These are phyloP conservation scores for Magallana angulata DNA, from an alignment of 1,140 invertebrate species.

Conservation along the genomic window DNA sequence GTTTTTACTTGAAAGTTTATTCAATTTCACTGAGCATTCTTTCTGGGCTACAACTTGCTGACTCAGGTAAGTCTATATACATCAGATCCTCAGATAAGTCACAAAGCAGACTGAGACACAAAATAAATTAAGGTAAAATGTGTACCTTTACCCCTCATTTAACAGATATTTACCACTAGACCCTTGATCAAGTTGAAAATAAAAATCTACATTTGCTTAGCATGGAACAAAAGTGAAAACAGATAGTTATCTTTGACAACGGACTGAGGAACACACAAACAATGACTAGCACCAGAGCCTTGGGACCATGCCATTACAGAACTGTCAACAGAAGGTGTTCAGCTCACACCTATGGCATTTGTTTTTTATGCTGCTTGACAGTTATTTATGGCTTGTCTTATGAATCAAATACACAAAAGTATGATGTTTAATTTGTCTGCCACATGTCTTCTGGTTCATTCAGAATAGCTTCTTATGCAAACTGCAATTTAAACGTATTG, in stretches of 20 bases:
- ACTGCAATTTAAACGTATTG: too few species aligned
- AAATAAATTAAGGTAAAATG: neutral
- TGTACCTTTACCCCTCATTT: neutral
- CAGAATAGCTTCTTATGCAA: too few species aligned
- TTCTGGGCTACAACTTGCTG: too few species aligned
- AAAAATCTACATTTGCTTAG: conserved; percentile 5
- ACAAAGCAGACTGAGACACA: neutral
- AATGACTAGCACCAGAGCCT: neutral
- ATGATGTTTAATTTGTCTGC: neutral
- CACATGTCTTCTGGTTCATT: too few species aligned
- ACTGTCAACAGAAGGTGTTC: neutral
- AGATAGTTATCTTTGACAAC: neutral
- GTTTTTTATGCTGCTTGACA: neutral
- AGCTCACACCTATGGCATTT: conserved; percentile 12
- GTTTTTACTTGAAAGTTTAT: too few species aligned
- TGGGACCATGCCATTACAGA: neutral
- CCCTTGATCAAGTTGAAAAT: neutral
- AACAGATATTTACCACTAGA: neutral
- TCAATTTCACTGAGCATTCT: too few species aligned
- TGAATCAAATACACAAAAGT: conserved; percentile 21
- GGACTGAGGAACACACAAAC: conserved; percentile 7
- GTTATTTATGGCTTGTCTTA: conserved; percentile 6
- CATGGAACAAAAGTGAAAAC: neutral
- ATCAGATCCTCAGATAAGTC: conserved; percentile 24
- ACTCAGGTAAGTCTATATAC: neutral